Evolutionary conservation across 2,113 vertebrate species (phyloP).

Genomic region (Euleptes europaea): DNA sequence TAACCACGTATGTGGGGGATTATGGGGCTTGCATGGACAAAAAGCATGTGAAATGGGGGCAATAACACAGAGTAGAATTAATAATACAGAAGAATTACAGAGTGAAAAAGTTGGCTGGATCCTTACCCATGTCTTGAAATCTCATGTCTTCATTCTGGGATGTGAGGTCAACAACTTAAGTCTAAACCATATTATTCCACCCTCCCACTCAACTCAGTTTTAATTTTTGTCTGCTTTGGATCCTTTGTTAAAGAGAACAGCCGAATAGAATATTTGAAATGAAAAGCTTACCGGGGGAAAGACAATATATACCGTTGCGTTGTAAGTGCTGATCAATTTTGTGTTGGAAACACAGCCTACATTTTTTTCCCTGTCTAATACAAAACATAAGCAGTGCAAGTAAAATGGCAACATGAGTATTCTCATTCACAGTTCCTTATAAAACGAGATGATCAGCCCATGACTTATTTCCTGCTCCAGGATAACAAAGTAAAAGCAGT

Average conservation of each 20-base stretch:
- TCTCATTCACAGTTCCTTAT: not conserved
- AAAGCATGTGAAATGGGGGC: too few species aligned
- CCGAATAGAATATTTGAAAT: too few species aligned
- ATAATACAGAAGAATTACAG: too few species aligned
- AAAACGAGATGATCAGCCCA: not conserved
- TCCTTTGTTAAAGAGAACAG: too few species aligned
- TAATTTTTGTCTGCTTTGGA: too few species aligned
- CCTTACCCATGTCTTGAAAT: too few species aligned
- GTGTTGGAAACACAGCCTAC: not conserved
- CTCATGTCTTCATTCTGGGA: too few species aligned
- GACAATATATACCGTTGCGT: not conserved
- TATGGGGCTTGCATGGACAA: too few species aligned
- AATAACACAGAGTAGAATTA: too few species aligned
- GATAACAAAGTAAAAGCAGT: constrained; percentile 35
- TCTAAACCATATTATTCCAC: not conserved
- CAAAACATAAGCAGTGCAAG: not conserved
- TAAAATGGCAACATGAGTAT: not conserved
- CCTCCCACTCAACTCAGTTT: not conserved
- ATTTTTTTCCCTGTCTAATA: not conserved
- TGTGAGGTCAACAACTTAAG: not conserved
- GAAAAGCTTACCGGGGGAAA: not conserved
- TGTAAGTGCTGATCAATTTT: not conserved
- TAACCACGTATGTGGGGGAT: too few species aligned
- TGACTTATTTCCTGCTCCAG: constrained; percentile 1
- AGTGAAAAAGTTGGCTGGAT: too few species aligned